phyloP scores from a whole-genome alignment of 2,113 vertebrate species.

The Ailurus styani region DNA sequence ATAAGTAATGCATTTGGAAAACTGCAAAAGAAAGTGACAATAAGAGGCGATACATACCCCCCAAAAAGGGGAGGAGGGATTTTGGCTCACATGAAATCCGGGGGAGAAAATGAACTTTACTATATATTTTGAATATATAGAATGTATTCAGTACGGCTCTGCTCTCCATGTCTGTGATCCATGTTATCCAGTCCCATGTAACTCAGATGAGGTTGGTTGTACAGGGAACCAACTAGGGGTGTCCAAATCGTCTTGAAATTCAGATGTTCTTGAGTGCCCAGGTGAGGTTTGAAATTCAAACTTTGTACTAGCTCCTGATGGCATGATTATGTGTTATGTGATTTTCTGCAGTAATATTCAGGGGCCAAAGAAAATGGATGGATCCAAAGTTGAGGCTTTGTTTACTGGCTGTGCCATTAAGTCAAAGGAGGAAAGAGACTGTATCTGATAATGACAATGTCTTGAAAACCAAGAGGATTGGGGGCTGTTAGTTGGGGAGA shows the following conservation, averaged over 20 bases:
- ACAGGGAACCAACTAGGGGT: not conserved
- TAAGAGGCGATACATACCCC: not conserved
- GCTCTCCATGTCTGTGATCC: not conserved
- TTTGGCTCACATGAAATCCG: not conserved
- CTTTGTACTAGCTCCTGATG: not conserved
- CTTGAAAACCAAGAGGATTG: not conserved
- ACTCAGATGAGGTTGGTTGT: not conserved
- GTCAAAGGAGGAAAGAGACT: not conserved
- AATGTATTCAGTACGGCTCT: not conserved
- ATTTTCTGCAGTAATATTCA: not conserved
- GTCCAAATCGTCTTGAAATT: not conserved
- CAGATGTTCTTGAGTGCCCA: not conserved
- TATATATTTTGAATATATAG: not conserved
- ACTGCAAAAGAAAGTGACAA: conserved; percentile 11
- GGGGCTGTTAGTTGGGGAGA: not conserved
- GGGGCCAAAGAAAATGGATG: not conserved
- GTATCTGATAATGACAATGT: not conserved
- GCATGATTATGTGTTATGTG: not conserved
- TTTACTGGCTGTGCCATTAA: not conserved
- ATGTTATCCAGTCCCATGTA: no score
- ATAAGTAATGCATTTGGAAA: not conserved
- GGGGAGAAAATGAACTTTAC: not conserved
- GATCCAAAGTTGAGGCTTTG: not conserved
- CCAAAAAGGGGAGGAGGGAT: no score
- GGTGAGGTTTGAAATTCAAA: not conserved